Base-by-base conservation (phyloP, 2,113 vertebrate species). In the Pelobates fuscus region DNA sequence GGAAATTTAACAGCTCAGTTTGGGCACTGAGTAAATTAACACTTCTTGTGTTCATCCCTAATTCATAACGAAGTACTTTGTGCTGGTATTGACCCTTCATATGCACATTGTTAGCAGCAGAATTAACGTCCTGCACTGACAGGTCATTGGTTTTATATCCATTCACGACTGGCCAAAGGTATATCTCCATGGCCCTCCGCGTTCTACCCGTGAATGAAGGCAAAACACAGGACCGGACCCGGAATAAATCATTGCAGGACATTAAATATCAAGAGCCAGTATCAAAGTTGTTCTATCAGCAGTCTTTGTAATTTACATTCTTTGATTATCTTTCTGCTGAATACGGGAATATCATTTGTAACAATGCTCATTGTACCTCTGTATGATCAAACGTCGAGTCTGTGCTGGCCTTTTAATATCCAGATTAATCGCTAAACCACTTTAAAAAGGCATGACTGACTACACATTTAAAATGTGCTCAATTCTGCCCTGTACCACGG, bases 11-110 rank as follows among this genome's bases (percentile, higher is more conserved):
- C 30, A 79, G 80, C 87, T 84, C 68, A 64, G 81, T 86, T 84
- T 86, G 73, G 15, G 77, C 82, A 84, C 43, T 43, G 71, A 84
- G 88, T 89, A 86, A 82, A 90, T 86, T 85, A 88, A 78, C 74
- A 65, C 84, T 84, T 88, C 77, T 79, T 32, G 17, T 60, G 55
- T 29, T 67, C 73, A 61, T 20, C 12, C 70, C 30, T 66, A 46
- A 49, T 78, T 85, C 83, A 84, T 88, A 86, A 86, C 82, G 82
- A 87, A 76, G 74, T 71, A 75, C 20, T 78, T 64, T 82, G 84
- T 78, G 2, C n/a, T 81, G 18, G 81, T 84, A 84, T 72, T 87
- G 84, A 82, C 79, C 79, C 73, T 8, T 65, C 78, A 37, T 10
- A n/a, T 55, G 20, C 18, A 49, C 12, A 14, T 49, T 17, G 12